Evolutionary conservation across 2,888 invertebrate species (phyloP).

Genomic region (Zonitis immaculata): DNA sequence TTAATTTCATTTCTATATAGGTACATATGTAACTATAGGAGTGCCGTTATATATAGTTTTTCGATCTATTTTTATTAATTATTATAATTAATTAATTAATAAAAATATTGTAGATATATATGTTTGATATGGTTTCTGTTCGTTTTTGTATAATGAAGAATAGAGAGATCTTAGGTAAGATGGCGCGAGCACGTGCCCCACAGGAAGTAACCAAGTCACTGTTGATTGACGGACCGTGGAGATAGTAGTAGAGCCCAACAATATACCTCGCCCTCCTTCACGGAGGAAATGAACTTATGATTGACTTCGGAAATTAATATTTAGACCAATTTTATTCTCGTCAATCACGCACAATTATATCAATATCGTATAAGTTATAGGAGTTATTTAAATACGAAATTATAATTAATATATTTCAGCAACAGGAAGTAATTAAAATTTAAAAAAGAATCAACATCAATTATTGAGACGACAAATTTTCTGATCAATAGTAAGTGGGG

Average conservation of each 20-base stretch:
- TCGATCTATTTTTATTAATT: too few relatives aligned
- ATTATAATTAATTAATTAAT: too few relatives aligned
- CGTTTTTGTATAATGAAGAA: constrained; percentile 7
- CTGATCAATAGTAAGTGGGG: too few relatives aligned
- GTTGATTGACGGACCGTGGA: constrained; percentile 44
- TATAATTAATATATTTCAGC: too few relatives aligned
- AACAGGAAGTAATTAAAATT: too few relatives aligned
- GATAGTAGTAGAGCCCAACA: too few relatives aligned
- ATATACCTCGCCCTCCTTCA: constrained; percentile 40
- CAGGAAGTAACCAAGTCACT: constrained; percentile 45
- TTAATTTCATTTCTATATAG: background rate
- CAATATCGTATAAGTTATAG: too few relatives aligned
- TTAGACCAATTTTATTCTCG: constrained; percentile 11
- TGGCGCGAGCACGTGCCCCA: constrained; percentile 45
- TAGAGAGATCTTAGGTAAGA: constrained; percentile 34
- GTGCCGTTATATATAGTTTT: too few relatives aligned
- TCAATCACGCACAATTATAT: background rate
- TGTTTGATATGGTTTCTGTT: constrained; percentile 3
- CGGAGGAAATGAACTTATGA: constrained; percentile 46
- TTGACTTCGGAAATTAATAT: constrained; percentile 45
- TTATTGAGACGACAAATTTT: too few relatives aligned
- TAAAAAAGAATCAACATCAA: too few relatives aligned
- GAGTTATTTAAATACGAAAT: too few relatives aligned
- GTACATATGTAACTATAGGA: too few relatives aligned
- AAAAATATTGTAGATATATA: constrained; percentile 6